phyloP scores from a whole-genome alignment of 2,888 invertebrate species.

The Harmothoe impar region DNA sequence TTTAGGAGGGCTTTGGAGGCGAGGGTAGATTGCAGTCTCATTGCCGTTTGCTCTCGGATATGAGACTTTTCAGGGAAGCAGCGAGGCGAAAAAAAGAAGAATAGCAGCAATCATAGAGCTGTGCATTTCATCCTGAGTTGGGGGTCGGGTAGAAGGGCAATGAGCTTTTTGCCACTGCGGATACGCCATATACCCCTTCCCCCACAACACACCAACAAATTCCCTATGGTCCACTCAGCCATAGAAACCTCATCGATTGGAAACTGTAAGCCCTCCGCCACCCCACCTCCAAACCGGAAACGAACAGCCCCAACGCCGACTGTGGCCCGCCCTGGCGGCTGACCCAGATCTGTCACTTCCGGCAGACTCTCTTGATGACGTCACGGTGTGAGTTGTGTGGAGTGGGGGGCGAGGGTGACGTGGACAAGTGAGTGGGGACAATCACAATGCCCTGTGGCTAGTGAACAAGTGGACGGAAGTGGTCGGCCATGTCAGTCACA shows the following conservation, averaged over 20 bases:
- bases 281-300: background rate
- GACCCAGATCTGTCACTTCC: constrained; percentile 34
- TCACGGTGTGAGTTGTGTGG: background rate
- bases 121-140: background rate
- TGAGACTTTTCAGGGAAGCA: background rate
- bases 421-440: constrained; percentile 3
- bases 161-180: background rate
- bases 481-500: background rate
- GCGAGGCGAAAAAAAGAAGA: constrained; percentile 2
- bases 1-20: too few species aligned
- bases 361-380: background rate
- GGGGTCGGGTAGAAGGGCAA: background rate
- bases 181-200: background rate
- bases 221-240: constrained; percentile 4
- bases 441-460: background rate
- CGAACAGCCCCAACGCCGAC: background rate
- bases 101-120: background rate
- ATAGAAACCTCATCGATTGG: constrained; percentile 12
- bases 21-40: background rate
- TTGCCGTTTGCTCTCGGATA: constrained; percentile 11
- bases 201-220: background rate
- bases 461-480: constrained; percentile 20
- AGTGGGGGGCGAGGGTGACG: background rate
- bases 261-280: background rate
- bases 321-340: constrained; percentile 8